phyloP scores from a whole-genome alignment of 2,797 vertebrate genomes.

The Discoglossus pictus region DNA sequence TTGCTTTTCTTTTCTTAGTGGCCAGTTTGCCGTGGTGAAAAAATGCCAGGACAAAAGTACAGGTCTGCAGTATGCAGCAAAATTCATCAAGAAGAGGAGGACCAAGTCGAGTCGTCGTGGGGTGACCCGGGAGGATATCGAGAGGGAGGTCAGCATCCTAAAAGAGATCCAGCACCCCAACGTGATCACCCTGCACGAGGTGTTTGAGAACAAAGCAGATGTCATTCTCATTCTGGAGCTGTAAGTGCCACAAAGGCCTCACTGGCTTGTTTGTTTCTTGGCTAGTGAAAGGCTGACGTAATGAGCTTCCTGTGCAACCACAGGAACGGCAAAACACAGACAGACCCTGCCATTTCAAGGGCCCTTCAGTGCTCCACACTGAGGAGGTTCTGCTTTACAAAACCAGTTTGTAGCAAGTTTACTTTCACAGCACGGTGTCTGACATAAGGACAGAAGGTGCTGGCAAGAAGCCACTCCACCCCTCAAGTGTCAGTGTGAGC shows the following conservation, averaged over 20 bases:
- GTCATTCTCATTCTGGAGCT: conserved; percentile 97
- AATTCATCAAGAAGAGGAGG: conserved; percentile 95
- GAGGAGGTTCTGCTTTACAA: conserved; percentile 16
- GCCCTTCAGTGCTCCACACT: conserved; percentile 28
- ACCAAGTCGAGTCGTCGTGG: conserved; percentile 92
- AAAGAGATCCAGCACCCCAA: conserved; percentile 95
- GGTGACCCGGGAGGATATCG: conserved; percentile 91
- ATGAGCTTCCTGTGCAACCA: conserved; percentile 8
- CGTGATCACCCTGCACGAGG: conserved; percentile 90
- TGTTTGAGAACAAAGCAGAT: conserved; percentile 94
- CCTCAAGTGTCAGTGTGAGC: not conserved
- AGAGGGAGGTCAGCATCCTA: conserved; percentile 93
- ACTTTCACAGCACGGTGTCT: conserved; percentile 1
- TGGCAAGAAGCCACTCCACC: conserved; percentile 2
- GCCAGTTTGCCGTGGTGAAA: conserved; percentile 93
- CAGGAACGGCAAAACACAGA: not conserved
- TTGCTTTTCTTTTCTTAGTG: conserved; percentile 66
- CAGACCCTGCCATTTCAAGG: conserved; percentile 28
- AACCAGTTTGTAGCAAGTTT: conserved; percentile 7
- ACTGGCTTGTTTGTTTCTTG: conserved; percentile 33
- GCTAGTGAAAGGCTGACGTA: not conserved
- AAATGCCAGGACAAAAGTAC: conserved; percentile 86
- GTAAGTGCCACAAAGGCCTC: conserved; percentile 75
- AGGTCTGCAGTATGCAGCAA: conserved; percentile 85
- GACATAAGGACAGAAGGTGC: conserved; percentile 13